Base-by-base conservation (phyloP, 2,797 vertebrate species). In the Ceyx erithaca region DNA sequence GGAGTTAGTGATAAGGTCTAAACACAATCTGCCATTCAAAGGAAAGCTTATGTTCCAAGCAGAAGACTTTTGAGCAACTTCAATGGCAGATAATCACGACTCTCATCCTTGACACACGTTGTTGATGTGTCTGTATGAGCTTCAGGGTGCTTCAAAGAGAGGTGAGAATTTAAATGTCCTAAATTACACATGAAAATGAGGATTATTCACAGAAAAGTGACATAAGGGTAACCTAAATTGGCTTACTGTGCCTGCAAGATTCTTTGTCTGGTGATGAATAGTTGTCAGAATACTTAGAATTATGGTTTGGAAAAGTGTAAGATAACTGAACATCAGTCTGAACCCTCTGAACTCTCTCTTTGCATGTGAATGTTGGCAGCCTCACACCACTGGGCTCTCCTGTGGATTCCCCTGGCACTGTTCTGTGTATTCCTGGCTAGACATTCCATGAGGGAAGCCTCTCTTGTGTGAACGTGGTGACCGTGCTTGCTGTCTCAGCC, bases 361-460 rank as follows among this genome's bases (percentile, higher is more conserved):
- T 78, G 51, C 70, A 94, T 88, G 77, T 18, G 49, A 81, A 87
- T 77, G 48, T 52, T 89, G 92, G 63, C 48, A 70, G 71, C n/a
- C 70, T 81, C 70, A 64, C 81, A 80, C 18, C 69, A 15, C 45
- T 41, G 61, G 75, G 67, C 62, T 89, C 87, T 94, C 59, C 83
- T 81, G 77, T 45, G 52, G 48, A 33, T 55, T 66, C 45, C 59
- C 26, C 59, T 85, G 63, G 78, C 63, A 49, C 35, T 63, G 20
- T 55, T 30, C 26, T 16, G n/a, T 51, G 48, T 41, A 43, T 30
- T 89, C 80, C 77, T 81, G 80, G 80, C 55, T 33, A 85, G 73
- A 79, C 63, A 8, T 4, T 10, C 58, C 51, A 15, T 10, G 31
- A 57, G 59, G 59, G 68, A 87, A 92, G 77, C 49, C 62, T 85